Percentiles rank a stretch among this genome's conserved stretches.
Conservation (phyloP, 2,113 vertebrate genomes). For the Percopsis transmontana region DNA sequence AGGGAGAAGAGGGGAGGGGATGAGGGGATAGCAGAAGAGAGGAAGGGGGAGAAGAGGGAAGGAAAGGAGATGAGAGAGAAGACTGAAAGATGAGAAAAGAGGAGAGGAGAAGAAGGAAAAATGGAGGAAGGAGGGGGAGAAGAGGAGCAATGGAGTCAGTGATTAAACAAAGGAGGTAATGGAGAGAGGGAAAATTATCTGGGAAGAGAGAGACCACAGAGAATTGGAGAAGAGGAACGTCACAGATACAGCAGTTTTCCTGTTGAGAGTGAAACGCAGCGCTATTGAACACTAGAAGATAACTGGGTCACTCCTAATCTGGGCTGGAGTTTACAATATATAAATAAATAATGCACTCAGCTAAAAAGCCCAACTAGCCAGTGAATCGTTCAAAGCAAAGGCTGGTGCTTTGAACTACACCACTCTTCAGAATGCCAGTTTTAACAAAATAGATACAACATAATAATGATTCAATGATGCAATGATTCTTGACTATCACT, state of each 20-base stretch:
- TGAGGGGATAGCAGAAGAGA: background rate
- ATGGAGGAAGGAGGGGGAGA: background rate
- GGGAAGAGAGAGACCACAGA: conserved; percentile 9
- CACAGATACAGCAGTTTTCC: conserved; percentile 36
- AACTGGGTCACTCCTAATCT: conserved; percentile 74
- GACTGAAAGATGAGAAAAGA: background rate
- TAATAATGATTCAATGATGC: too few species aligned
- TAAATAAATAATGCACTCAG: conserved; percentile 69
- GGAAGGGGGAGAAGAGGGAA: background rate
- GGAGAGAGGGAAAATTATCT: background rate
- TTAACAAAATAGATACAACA: too few species aligned
- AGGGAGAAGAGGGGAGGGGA: conserved; percentile 1
- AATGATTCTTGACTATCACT: background rate
- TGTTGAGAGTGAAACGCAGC: conserved; percentile 41
- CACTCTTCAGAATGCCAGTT: background rate
- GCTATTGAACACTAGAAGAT: conserved; percentile 57
- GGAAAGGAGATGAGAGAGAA: background rate
- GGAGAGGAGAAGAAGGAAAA: background rate
- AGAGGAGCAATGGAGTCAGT: background rate
- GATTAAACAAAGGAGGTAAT: conserved; percentile 8
- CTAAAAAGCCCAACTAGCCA: conserved; percentile 46
- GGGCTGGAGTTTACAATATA: conserved; percentile 56
- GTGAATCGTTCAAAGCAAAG: conserved; percentile 33
- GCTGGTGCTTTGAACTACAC: background rate
- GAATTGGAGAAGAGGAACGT: conserved; percentile 13